These are phyloP conservation scores for Semicossyphus pulcher DNA, from an alignment of 2,113 vertebrate genomes.

Conservation along the genomic window DNA sequence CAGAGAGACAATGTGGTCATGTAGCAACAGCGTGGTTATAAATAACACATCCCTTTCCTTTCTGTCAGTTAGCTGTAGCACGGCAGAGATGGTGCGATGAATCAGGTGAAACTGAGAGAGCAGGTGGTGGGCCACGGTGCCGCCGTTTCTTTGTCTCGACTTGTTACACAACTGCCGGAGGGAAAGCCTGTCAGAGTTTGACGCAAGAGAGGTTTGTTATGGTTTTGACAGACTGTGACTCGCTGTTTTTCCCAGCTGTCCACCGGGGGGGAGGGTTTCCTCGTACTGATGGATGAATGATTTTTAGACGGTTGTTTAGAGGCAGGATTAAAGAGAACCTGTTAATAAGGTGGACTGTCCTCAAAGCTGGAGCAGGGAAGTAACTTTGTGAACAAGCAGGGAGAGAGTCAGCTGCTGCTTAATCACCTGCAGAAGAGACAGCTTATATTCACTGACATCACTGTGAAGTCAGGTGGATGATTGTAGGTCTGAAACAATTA, in stretches of 20 bases:
- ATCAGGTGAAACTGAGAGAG: slow-evolving; percentile 70
- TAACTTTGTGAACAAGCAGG: slow-evolving; percentile 1
- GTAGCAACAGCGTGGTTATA: slow-evolving; percentile 30
- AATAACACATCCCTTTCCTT: slow-evolving; percentile 29
- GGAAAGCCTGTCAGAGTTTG: slow-evolving; percentile 63
- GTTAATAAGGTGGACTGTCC: not conserved
- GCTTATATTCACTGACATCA: not conserved
- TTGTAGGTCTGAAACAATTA: not conserved
- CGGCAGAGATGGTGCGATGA: slow-evolving; percentile 39
- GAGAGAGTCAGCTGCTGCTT: not conserved
- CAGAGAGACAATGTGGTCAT: not conserved
- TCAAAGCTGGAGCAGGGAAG: not conserved
- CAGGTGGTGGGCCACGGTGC: slow-evolving; percentile 54
- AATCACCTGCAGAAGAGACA: not conserved
- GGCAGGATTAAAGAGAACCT: slow-evolving; percentile 9
- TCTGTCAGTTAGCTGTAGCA: not conserved
- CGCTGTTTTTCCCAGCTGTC: slow-evolving; percentile 69
- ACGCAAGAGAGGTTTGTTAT: slow-evolving; percentile 73
- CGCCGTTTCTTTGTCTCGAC: slow-evolving; percentile 67
- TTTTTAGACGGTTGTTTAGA: slow-evolving; percentile 13
- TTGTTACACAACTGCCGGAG: slow-evolving; percentile 65
- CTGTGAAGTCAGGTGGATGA: not conserved
- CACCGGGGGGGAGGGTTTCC: slow-evolving; percentile 1
- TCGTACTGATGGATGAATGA: slow-evolving; percentile 33
- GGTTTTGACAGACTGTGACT: slow-evolving; percentile 71